Evolutionary conservation across 2,797 vertebrate species (phyloP).

Genomic region (Toxotes lorentzi): DNA sequence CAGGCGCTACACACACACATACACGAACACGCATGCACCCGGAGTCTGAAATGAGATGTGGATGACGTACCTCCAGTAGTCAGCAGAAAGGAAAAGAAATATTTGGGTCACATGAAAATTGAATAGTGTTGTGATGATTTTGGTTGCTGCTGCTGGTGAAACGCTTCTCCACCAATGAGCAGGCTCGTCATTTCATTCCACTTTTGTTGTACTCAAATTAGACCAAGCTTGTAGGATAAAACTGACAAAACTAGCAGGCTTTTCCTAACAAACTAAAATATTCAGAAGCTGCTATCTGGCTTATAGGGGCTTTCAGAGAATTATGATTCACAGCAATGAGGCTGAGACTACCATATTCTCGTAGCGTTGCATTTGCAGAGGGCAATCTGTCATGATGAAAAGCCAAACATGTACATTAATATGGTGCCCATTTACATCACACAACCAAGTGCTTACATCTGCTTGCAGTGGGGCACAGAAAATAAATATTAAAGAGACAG

Average conservation of each 20-base stretch:
- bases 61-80: constrained; percentile 53
- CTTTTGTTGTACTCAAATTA: constrained; percentile 54
- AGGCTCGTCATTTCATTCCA: constrained; percentile 32
- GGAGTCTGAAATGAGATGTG: constrained; percentile 51
- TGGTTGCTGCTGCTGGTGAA: constrained; percentile 33
- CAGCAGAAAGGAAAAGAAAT: constrained; percentile 67
- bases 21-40: constrained; percentile 11
- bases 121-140: constrained; percentile 63
- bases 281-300: constrained; percentile 71
- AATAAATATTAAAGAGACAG: constrained; percentile 38
- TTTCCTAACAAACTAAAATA: constrained; percentile 76
- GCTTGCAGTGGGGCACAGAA: constrained; percentile 44
- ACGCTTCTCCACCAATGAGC: constrained; percentile 24
- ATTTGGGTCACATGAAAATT: constrained; percentile 80
- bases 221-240: constrained; percentile 60
- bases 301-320: constrained; percentile 70
- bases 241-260: constrained; percentile 62
- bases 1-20: constrained; percentile 27
- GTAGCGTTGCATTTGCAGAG: constrained; percentile 44
- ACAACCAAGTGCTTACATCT: constrained; percentile 60
- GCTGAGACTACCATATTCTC: constrained; percentile 49
- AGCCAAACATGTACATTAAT: constrained; percentile 68
- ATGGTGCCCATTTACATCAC: constrained; percentile 63
- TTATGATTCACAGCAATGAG: constrained; percentile 59
- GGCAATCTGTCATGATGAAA: constrained; percentile 65